Percentiles rank a stretch among this genome's conserved stretches.
phyloP scores from a whole-genome alignment of 2,797 vertebrate species.

The Hipposideros larvatus region DNA sequence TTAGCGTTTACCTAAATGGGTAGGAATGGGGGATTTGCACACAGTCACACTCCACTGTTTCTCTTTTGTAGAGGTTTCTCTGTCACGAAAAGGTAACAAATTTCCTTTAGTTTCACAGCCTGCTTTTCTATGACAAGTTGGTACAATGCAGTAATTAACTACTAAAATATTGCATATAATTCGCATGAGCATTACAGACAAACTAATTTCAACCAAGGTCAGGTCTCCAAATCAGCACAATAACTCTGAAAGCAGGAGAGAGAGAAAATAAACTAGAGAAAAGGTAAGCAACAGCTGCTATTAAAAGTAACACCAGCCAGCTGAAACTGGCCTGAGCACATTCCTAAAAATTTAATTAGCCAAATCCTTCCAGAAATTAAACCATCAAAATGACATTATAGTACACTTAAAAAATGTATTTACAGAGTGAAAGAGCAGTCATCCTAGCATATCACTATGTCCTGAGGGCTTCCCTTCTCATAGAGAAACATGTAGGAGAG shows the following conservation, averaged over 20 bases:
- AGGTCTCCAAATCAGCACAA: constrained; percentile 66
- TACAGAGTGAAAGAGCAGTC: constrained; percentile 77
- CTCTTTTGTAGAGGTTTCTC: constrained; percentile 44
- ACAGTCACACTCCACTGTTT: neutral
- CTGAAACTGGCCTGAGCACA: constrained; percentile 49
- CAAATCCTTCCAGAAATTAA: constrained; percentile 83
- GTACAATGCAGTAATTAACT: constrained; percentile 73
- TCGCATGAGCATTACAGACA: constrained; percentile 65
- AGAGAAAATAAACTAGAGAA: constrained; percentile 63
- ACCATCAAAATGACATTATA: constrained; percentile 82
- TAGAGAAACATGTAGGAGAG: constrained; percentile 37
- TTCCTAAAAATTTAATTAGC: constrained; percentile 81
- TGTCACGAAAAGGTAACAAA: constrained; percentile 25
- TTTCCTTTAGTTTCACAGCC: constrained; percentile 50
- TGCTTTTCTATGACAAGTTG: constrained; percentile 69
- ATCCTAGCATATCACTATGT: constrained; percentile 11
- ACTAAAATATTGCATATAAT: constrained; percentile 66
- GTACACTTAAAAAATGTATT: constrained; percentile 75
- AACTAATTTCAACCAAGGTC: constrained; percentile 80
- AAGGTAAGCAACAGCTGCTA: constrained; percentile 73
- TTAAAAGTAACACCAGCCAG: constrained; percentile 76
- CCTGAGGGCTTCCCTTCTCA: constrained; percentile 67
- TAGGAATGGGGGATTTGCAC: neutral
- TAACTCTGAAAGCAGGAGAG: constrained; percentile 56
- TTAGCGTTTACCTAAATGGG: neutral